Evolutionary conservation across 1,140 invertebrate genomes (phyloP).

Genomic region (Aphis craccivora): DNA sequence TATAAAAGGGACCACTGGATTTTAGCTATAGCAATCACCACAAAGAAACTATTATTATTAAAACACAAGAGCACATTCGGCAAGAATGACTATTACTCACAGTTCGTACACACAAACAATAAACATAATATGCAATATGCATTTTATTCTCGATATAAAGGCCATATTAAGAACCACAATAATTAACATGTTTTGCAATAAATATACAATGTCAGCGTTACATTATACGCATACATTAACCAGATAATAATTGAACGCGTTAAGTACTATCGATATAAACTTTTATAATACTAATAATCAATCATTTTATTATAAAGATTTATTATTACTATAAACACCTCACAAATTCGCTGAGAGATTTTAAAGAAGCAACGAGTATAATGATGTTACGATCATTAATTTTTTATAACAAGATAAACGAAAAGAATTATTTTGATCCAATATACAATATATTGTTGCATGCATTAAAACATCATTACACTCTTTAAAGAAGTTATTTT

Average conservation of each 20-base stretch:
- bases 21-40: not conserved
- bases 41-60: constrained; percentile 19
- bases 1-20: not conserved
- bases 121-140: not conserved
- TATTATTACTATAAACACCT: not conserved
- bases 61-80: not conserved
- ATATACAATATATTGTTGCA: not conserved
- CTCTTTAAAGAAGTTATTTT: no score
- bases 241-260: not conserved
- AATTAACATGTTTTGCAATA: not conserved
- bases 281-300: not conserved
- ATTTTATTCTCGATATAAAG: not conserved
- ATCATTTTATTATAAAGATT: not conserved
- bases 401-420: not conserved
- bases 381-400: no score
- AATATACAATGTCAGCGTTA: not conserved
- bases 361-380: not conserved
- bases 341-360: not conserved
- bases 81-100: not conserved
- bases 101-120: not conserved
- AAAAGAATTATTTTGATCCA: not conserved
- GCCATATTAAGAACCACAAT: not conserved
- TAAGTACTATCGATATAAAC: not conserved
- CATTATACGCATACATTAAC: not conserved
- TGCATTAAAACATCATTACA: no score